Conservation (phyloP, 2,888 invertebrate genomes). For the Tiliacea citrago region DNA sequence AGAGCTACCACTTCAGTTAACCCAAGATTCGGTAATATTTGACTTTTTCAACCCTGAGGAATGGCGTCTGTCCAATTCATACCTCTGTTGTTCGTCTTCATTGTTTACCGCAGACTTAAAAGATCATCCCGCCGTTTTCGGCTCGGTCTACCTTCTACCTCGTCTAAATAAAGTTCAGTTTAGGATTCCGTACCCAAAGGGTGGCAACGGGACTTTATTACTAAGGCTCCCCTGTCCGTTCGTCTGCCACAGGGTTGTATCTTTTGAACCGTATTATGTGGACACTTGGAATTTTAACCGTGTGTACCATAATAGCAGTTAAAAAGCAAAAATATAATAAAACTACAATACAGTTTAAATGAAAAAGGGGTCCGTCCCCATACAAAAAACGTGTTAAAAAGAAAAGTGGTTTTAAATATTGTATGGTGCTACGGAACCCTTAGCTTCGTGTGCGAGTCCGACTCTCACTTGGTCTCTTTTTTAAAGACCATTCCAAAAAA, state of each 20-base stretch:
- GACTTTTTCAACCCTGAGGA: constrained; percentile 41
- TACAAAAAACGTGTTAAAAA: background rate
- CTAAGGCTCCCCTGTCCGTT: background rate
- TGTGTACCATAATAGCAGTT: background rate
- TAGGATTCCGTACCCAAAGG: background rate
- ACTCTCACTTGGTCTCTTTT: background rate
- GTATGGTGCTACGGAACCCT: background rate
- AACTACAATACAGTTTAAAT: too few species aligned
- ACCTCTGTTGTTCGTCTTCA: constrained; percentile 25
- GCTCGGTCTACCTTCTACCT: constrained; percentile 10
- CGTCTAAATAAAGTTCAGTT: background rate
- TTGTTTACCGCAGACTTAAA: constrained; percentile 22
- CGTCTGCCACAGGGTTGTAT: too few species aligned
- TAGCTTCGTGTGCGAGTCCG: background rate
- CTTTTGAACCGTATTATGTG: too few species aligned
- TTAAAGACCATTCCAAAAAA: constrained; percentile 2
- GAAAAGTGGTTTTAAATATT: background rate
- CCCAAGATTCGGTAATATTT: constrained; percentile 34
- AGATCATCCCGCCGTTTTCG: constrained; percentile 31
- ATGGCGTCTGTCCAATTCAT: constrained; percentile 24
- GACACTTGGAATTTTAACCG: background rate
- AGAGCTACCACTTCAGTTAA: constrained; percentile 3
- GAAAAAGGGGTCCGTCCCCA: background rate
- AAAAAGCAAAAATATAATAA: too few species aligned
- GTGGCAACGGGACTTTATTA: background rate